phyloP scores from a whole-genome alignment of 1,140 invertebrate genomes.

The Temnothorax nylanderi region DNA sequence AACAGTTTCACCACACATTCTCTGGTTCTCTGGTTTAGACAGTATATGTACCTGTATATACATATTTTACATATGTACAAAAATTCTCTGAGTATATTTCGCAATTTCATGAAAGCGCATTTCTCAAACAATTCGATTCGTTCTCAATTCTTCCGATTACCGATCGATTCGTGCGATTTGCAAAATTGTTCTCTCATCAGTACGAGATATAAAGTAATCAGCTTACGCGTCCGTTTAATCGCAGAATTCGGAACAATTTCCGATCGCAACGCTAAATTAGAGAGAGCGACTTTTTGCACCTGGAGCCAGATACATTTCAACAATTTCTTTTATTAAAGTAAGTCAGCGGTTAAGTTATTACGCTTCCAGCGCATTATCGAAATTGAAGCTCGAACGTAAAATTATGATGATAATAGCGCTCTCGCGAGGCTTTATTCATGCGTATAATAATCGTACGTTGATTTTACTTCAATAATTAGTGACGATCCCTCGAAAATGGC shows the following conservation, averaged over 20 bases:
- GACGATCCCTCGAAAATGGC: not conserved
- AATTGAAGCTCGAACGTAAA: not conserved
- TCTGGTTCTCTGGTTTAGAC: not conserved
- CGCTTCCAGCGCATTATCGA: not conserved
- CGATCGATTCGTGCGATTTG: not conserved
- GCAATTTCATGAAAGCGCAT: not conserved
- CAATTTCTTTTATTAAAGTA: not conserved
- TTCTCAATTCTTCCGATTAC: not conserved
- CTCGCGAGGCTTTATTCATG: not conserved
- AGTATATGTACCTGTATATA: too few species aligned
- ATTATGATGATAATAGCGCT: slow-evolving; percentile 20
- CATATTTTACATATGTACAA: not conserved
- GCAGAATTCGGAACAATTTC: not conserved
- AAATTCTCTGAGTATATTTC: not conserved
- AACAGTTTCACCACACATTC: not conserved
- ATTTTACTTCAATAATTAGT: slow-evolving; percentile 25
- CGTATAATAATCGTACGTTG: not conserved
- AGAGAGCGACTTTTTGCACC: not conserved
- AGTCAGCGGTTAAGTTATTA: not conserved
- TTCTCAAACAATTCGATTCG: not conserved
- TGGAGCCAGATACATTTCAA: not conserved
- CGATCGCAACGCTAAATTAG: not conserved
- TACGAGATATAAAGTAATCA: not conserved
- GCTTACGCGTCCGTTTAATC: not conserved
- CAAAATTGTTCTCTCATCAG: not conserved